Evolutionary conservation across 2,888 invertebrate species (phyloP), one percentile per base, ranked within the genome.

Genomic region (Clivina fossor): DNA sequence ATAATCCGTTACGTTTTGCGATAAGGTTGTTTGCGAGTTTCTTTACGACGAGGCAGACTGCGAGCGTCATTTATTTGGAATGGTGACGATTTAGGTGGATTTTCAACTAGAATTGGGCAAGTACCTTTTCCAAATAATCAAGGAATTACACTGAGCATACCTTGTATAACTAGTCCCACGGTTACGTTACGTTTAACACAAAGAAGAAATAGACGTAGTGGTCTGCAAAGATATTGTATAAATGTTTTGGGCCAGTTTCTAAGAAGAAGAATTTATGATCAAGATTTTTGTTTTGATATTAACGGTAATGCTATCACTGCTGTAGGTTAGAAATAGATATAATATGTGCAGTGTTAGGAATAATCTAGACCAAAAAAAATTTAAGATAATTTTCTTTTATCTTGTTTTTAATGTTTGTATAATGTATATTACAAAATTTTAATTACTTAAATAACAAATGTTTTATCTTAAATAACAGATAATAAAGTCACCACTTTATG

Each of bases 241-340:
- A 53, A 53, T 37, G 24, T 44, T 26, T 8, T 35, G 5, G 44
- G 26, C 5, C 13, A 19, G 19, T n/a, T 18, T 19, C 18, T 5
- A 7, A 24, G 26, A 13, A 43, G 35, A 26, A 44, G 11, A 22
- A 9, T 33, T 15, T 44, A 44, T 28, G 28, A 44, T 44, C 41
- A 44, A 24, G 44, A 44, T 28, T 53, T 53, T 26, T 53, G 53
- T 37, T 53, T 53, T 37, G 53, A 53, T 28, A 41, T 53, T n/a
- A 53, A 53, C 28, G 28, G 53, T n/a, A 44, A 53, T 44, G 13
- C 26, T 5, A 35, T 49, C 3, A 26, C 32, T 4, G 32, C n/a
- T 32, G 19, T 16, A 19, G 30, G n/a, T n/a, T n/a, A n/a, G 4
- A n/a, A n/a, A n/a, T n/a, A n/a, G n/a, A n/a, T n/a, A n/a, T n/a